Evolutionary conservation across 53 echinoderm and acorn worm species (phyloP).

Genomic region (Patiria pectinifera): DNA sequence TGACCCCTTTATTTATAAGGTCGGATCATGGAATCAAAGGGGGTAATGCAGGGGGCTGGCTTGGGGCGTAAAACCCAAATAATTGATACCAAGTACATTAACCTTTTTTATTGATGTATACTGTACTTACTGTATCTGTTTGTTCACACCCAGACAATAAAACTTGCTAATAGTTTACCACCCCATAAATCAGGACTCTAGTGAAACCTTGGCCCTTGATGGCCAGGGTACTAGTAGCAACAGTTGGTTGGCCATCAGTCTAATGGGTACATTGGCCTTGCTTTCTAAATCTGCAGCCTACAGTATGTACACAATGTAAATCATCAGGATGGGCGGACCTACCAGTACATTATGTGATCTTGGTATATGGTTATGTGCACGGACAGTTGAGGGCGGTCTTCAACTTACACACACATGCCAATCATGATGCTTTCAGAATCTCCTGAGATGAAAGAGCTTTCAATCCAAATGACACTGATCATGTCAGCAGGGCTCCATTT

Average conservation of each 20-base stretch:
- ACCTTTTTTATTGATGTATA: neutral
- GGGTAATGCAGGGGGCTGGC: neutral
- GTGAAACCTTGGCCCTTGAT: neutral
- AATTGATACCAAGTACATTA: constrained; percentile 30
- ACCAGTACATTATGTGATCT: no score
- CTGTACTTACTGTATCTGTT: neutral
- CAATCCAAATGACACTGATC: no score
- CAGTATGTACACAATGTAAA: no score
- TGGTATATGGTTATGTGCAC: no score
- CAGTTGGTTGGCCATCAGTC: neutral
- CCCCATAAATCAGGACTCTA: neutral
- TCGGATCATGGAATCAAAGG: neutral
- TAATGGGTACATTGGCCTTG: no score
- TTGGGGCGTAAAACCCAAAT: neutral
- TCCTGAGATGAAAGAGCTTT: no score
- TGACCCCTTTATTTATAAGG: neutral
- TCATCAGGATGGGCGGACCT: no score
- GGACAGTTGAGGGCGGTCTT: no score
- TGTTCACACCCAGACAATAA: constrained; percentile 10
- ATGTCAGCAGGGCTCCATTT: no score
- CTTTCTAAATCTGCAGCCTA: no score
- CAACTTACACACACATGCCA: no score
- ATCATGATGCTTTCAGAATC: no score
- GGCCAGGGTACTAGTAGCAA: neutral
- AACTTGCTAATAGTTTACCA: neutral